Percentiles rank a stretch among this genome's conserved stretches.
These are phyloP conservation scores for Monoplex corrugatus DNA, from an alignment of 2,888 invertebrate genomes.

Conservation along the genomic window DNA sequence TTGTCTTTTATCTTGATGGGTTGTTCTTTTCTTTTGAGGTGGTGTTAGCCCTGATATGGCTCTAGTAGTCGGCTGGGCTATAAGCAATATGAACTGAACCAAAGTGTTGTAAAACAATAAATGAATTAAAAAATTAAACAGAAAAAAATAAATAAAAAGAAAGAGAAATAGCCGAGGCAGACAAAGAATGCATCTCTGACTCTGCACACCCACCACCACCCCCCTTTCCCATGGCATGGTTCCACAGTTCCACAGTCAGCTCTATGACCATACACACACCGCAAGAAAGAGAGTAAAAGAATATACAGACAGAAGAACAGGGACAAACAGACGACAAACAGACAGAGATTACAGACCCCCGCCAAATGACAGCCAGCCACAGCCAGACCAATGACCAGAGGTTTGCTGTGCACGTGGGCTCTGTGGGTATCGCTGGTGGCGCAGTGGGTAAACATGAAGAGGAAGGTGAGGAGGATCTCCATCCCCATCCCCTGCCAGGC, in stretches of 20 bases:
- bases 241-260: neutral
- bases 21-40: too few species aligned
- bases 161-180: too few species aligned
- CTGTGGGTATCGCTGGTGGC: constrained; percentile 90
- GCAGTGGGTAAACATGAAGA: constrained; percentile 92
- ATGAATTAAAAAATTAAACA: too few species aligned
- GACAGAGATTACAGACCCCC: constrained; percentile 86
- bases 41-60: too few species aligned
- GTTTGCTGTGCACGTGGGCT: constrained; percentile 85
- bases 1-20: too few species aligned
- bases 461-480: constrained; percentile 92
- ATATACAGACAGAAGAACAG: too few species aligned
- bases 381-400: constrained; percentile 93
- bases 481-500: constrained; percentile 88
- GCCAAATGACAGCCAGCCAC: constrained; percentile 92
- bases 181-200: neutral
- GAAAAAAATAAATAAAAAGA: too few species aligned
- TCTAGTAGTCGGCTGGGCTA: too few species aligned
- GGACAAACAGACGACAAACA: neutral
- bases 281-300: too few species aligned
- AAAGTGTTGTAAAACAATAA: too few species aligned
- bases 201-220: neutral
- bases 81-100: too few species aligned
- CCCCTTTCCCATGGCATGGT: neutral
- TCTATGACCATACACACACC: too few species aligned